Conservation (phyloP, 1,140 invertebrate genomes). For the Araneus ventricosus region DNA sequence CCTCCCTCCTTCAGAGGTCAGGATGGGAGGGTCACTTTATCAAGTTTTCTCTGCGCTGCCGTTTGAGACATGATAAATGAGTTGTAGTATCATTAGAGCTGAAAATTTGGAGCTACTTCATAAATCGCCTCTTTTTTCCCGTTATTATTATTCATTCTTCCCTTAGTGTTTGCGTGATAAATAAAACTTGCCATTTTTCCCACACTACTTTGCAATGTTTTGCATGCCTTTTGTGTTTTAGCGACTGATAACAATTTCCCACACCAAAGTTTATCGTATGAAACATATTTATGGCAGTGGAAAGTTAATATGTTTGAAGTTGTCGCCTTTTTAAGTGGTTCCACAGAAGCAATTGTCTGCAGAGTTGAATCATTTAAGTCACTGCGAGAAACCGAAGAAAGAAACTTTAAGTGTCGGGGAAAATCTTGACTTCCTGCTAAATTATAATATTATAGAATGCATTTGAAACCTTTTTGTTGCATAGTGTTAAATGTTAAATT, state of each 20-base stretch:
- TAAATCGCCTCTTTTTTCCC: conserved; percentile 4
- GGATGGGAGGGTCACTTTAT: conserved; percentile 56
- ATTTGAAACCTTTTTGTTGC: no score
- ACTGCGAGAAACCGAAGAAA: no score
- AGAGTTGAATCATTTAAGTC: no score
- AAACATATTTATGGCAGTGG: not conserved
- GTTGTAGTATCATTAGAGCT: conserved; percentile 55
- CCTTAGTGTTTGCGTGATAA: not conserved
- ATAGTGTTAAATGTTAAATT: no score
- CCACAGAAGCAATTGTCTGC: no score
- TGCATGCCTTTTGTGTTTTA: not conserved
- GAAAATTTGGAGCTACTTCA: conserved; percentile 59
- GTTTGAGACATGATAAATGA: conserved; percentile 55
- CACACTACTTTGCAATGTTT: not conserved
- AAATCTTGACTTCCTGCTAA: no score
- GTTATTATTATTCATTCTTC: not conserved
- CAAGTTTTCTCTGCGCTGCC: conserved; percentile 34
- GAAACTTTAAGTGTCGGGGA: no score
- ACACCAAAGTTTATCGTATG: not conserved
- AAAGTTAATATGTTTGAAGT: no score
- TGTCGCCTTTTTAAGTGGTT: no score
- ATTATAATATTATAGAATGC: no score
- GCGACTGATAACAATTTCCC: not conserved
- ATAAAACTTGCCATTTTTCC: not conserved
- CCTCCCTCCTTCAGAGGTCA: conserved; percentile 43